phyloP scores from a whole-genome alignment of 2,797 vertebrate genomes.

The Phoebastria nigripes region DNA sequence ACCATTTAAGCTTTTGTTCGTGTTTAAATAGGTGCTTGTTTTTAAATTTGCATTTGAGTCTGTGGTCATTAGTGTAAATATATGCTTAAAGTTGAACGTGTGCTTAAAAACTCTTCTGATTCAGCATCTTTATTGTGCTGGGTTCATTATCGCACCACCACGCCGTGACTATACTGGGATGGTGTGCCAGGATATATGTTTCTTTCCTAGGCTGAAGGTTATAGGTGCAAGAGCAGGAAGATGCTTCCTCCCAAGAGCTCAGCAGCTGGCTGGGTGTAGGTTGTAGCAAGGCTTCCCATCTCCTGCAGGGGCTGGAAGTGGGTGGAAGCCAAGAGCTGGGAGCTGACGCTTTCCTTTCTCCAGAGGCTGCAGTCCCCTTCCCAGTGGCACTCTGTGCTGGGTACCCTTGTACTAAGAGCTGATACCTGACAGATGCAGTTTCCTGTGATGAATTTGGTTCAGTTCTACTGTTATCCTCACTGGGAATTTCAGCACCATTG shows the following conservation, averaged over 20 bases:
- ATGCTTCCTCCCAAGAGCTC: neutral
- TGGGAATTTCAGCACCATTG: neutral
- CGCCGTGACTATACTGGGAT: neutral
- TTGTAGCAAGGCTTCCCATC: neutral
- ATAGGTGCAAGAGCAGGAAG: neutral
- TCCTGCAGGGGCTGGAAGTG: neutral
- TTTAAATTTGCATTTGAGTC: neutral
- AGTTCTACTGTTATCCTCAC: neutral
- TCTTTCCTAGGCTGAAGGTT: neutral
- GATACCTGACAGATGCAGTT: neutral
- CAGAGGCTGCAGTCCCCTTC: neutral
- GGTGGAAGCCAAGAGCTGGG: neutral
- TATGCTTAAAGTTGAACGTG: neutral
- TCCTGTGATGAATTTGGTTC: neutral
- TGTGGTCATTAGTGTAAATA: neutral
- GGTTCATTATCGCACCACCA: neutral
- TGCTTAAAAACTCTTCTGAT: neutral
- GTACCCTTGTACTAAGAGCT: neutral
- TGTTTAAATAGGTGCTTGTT: neutral
- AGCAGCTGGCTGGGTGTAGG: neutral
- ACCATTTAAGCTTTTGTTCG: neutral
- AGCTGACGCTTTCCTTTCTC: neutral
- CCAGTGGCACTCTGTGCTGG: accelerated
- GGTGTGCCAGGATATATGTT: neutral
- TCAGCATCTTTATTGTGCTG: neutral